A percentile compares a stretch with the other conserved stretches of the same genome.
Evolutionary conservation across 2,113 vertebrate genomes (phyloP).

Genomic region (Amazona guildingii): DNA sequence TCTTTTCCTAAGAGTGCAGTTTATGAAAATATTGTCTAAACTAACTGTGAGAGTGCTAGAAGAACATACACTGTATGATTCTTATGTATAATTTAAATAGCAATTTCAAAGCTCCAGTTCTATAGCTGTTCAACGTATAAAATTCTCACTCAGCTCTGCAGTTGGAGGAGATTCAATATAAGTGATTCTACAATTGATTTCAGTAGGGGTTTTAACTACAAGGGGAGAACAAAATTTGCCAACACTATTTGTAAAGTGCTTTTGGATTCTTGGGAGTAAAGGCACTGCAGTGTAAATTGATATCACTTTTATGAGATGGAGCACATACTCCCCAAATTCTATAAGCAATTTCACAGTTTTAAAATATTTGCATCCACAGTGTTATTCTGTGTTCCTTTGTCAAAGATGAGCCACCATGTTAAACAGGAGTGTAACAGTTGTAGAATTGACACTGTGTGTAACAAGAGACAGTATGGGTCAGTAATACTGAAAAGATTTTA

Average conservation of each 20-base stretch:
- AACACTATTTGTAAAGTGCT: conserved; percentile 33
- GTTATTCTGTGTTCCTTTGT: neutral
- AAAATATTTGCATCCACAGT: neutral
- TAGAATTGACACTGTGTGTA: neutral
- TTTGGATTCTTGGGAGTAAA: conserved; percentile 20
- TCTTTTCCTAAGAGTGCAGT: conserved; percentile 16
- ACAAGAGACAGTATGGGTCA: neutral
- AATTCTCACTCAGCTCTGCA: conserved; percentile 44
- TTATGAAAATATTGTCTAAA: conserved; percentile 58
- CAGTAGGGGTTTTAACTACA: conserved; percentile 50
- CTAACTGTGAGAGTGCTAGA: conserved; percentile 32
- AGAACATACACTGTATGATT: conserved; percentile 35
- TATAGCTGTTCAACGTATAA: conserved; percentile 38
- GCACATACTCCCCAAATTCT: neutral
- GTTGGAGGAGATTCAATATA: conserved; percentile 46
- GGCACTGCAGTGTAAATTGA: neutral
- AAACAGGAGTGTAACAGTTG: neutral
- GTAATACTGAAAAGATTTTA: neutral
- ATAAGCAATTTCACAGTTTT: neutral
- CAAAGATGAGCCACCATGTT: neutral
- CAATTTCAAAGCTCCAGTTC: conserved; percentile 35
- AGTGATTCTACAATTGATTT: conserved; percentile 45
- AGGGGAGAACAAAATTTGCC: conserved; percentile 28
- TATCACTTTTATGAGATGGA: neutral
- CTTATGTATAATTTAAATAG: conserved; percentile 60